phyloP scores from a whole-genome alignment of 92 coral and sea anemone species.

The Desmophyllum pertusum region DNA sequence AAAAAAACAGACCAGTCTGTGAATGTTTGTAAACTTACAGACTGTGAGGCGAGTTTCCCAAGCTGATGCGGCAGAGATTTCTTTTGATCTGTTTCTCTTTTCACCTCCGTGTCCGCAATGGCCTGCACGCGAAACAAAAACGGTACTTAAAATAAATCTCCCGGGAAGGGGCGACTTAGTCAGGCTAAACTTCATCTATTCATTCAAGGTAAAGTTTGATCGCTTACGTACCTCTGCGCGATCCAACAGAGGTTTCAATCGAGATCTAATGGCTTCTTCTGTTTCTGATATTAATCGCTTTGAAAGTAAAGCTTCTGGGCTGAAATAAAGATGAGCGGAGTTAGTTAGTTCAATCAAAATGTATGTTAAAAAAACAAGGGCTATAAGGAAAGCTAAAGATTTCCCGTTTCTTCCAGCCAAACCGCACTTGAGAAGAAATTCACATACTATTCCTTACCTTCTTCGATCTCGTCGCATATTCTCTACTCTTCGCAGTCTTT shows the following conservation, averaged over 20 bases:
- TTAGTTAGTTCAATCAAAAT: background rate
- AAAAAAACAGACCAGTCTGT: background rate
- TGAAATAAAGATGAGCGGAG: constrained; percentile 24
- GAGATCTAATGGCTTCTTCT: constrained; percentile 85
- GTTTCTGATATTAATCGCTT: constrained; percentile 80
- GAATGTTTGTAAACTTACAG: constrained; percentile 56
- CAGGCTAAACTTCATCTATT: background rate
- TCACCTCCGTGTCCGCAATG: constrained; percentile 65
- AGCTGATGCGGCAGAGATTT: constrained; percentile 79
- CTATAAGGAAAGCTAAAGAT: background rate
- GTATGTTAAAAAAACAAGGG: background rate
- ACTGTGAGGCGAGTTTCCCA: constrained; percentile 74
- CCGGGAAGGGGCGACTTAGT: too few relatives aligned
- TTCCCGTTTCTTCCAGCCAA: background rate
- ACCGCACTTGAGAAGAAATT: background rate
- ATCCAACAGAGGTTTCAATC: constrained; percentile 89
- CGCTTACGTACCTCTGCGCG: constrained; percentile 75
- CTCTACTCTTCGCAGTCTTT: constrained; percentile 36
- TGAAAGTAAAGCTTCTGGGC: constrained; percentile 80
- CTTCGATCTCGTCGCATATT: constrained; percentile 1
- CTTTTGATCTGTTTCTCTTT: constrained; percentile 60
- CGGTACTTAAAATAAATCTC: background rate
- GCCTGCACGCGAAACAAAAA: constrained; percentile 54
- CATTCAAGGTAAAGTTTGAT: background rate
- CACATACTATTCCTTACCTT: constrained; percentile 37